phyloP scores from a whole-genome alignment of 2,888 invertebrate genomes.

The Tribolium freemani region DNA sequence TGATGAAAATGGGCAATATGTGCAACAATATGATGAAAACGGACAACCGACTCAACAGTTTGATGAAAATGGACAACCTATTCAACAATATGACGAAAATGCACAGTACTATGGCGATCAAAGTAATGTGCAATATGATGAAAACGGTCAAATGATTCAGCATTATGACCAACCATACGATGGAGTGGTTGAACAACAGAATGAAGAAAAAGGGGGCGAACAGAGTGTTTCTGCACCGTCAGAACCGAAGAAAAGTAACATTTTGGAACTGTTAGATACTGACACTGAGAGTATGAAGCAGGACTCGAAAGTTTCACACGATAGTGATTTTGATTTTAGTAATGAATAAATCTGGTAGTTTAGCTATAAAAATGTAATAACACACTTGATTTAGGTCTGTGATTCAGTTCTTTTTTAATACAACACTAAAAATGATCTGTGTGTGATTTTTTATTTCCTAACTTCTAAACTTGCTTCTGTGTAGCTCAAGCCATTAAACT shows the following conservation, averaged over 20 bases:
- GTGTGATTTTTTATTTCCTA: no score
- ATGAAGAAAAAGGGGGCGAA: slow-evolving; percentile 43
- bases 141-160: slow-evolving; percentile 45
- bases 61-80: slow-evolving; percentile 52
- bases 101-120: slow-evolving; percentile 12
- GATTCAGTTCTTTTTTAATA: background rate
- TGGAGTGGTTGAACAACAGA: slow-evolving; percentile 35
- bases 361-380: background rate
- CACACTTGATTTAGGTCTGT: background rate
- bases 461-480: no score
- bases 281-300: slow-evolving; percentile 64
- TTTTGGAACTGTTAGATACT: slow-evolving; percentile 65
- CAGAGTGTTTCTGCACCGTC: slow-evolving; percentile 9
- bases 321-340: slow-evolving; percentile 67
- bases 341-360: slow-evolving; percentile 45
- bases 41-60: slow-evolving; percentile 49
- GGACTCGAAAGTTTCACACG: slow-evolving; percentile 63
- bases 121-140: slow-evolving; percentile 30
- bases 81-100: slow-evolving; percentile 37
- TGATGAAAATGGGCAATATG: slow-evolving; percentile 26
- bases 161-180: slow-evolving; percentile 52
- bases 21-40: slow-evolving; percentile 41
- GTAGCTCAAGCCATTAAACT: background rate
- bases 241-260: slow-evolving; percentile 51
- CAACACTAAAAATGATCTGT: background rate